Evolutionary conservation across 2,113 vertebrate genomes (phyloP).

Genomic region (Chiloscyllium plagiosum): DNA sequence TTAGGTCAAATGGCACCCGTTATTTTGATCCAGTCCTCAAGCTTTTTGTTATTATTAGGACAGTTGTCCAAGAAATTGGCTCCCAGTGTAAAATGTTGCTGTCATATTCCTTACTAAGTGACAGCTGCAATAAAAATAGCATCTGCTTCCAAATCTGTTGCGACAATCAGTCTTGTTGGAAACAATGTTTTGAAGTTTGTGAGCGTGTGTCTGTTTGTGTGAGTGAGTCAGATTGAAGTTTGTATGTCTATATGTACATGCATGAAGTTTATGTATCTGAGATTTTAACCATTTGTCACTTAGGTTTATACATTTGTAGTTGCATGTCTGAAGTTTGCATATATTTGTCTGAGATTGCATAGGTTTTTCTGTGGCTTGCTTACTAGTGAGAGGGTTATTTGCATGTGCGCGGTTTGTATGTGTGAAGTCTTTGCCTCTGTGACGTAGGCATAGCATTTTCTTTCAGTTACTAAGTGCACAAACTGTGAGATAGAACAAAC

Average conservation of each 20-base stretch:
- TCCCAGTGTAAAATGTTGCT: no score
- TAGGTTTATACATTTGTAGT: not conserved
- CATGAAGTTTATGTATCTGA: not conserved
- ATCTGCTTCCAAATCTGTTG: slow-evolving; percentile 14
- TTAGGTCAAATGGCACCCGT: not conserved
- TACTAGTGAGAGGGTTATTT: not conserved
- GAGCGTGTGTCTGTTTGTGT: not conserved
- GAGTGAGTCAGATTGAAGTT: no score
- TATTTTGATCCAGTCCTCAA: not conserved
- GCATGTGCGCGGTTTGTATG: not conserved
- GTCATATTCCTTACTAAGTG: not conserved
- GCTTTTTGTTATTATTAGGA: no score
- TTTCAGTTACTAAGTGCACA: not conserved
- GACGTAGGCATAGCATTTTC: not conserved
- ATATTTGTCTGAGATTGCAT: not conserved
- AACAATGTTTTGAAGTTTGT: not conserved
- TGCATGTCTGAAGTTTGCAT: not conserved
- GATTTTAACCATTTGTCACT: not conserved
- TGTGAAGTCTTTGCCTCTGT: not conserved
- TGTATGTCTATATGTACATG: no score
- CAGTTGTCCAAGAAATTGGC: no score
- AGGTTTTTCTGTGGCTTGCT: not conserved
- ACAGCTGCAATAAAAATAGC: not conserved
- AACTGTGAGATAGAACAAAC: not conserved
- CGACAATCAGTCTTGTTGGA: not conserved